Base-by-base conservation (phyloP, 2,113 vertebrate genomes). In the Isichthys henryi region DNA sequence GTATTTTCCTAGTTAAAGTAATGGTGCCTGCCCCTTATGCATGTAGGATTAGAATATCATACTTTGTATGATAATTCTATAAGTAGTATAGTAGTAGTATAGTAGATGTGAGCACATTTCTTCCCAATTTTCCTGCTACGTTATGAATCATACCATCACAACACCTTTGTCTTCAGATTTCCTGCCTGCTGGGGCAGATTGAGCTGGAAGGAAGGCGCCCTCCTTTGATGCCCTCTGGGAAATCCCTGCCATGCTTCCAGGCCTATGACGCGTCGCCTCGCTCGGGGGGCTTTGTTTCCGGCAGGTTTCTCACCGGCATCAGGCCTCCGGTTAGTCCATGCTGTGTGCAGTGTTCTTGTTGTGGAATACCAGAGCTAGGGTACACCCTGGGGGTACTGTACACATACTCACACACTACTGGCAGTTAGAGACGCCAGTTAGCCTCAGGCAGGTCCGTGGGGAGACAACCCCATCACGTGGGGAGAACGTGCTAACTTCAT, bases 221-320 rank as follows among this genome's bases (percentile, higher is more conserved):
- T 46, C 98, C 98, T 0, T 94, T 99, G 92, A 99, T 99, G 98
- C 96, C 98, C 0, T 99, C 98, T 93, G 98, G 98, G 89, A 99
- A 99, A 92, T 99, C 98, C 0, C 92, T 99, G 90, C 98, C 98
- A 0, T 99, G 98, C 94, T 99, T 98, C 90, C 96, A 98, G 92
- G 97, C 98, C 0, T 99, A 99, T 0, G 97, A 98, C 35, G 96
- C 97, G 5, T 94, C 97, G 0, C 98, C 98, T 0, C 94, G 96
- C 6, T 97, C 98, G 0, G 98, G 98, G 0, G 98, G 98, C 86
- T 99, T 99, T 48, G 97, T 99, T 87, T 97, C 98, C 0, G 98
- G 98, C 86, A 95, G 98, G 88, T 99, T 99, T 92, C 97, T 99
- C 92, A 99, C 98, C 0, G 98, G 98, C 43, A 99, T 99, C 93